Evolutionary conservation across 2,113 vertebrate genomes (phyloP).

Genomic region (Loxodonta africana): DNA sequence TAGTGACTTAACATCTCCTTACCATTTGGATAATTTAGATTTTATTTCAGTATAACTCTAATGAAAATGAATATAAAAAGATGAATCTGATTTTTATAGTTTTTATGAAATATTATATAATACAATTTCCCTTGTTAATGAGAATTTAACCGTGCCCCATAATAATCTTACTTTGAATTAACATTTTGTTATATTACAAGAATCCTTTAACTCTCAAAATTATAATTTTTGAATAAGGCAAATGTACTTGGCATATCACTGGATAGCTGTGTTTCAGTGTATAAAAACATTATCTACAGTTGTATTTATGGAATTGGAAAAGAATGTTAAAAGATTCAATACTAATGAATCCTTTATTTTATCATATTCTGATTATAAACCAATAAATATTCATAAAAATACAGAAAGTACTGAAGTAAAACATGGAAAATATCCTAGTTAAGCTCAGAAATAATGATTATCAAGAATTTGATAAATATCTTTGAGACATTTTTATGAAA

Average conservation of each 20-base stretch:
- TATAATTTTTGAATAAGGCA: neutral
- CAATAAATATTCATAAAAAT: conserved; percentile 12
- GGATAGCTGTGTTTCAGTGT: neutral
- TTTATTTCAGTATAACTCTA: conserved; percentile 28
- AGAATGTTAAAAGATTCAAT: conserved; percentile 43
- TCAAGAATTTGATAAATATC: neutral
- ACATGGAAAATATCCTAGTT: neutral
- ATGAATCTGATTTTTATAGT: neutral
- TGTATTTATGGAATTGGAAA: conserved; percentile 3
- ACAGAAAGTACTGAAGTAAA: neutral
- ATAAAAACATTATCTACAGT: conserved; percentile 31
- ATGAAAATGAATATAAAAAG: conserved; percentile 40
- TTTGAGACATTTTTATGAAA: neutral
- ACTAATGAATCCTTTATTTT: conserved; percentile 4
- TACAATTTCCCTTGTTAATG: neutral
- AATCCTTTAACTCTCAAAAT: conserved; percentile 8
- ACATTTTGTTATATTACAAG: neutral
- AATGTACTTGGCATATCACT: neutral
- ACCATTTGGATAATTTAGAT: conserved; percentile 8
- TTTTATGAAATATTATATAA: conserved; percentile 25
- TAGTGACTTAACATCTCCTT: neutral
- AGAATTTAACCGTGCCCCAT: neutral
- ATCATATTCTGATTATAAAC: neutral
- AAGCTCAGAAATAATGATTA: neutral
- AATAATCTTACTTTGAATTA: neutral